phyloP scores from a whole-genome alignment of 1,140 invertebrate genomes.

The Aphaenogaster floridana region DNA sequence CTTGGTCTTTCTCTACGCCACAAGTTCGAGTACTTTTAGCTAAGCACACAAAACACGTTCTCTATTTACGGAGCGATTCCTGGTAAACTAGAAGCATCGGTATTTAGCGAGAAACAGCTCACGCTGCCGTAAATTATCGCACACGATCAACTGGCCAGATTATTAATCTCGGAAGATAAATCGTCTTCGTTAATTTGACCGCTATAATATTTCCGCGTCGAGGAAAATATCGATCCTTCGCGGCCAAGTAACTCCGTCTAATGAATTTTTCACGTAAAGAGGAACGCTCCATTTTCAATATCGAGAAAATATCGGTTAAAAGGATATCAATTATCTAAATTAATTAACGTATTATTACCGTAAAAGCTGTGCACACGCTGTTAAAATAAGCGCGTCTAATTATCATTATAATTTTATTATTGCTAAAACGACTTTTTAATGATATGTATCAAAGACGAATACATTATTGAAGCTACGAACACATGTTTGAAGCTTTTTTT shows the following conservation, averaged over 20 bases:
- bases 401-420: not conserved
- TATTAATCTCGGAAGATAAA: conserved; percentile 47
- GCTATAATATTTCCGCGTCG: conserved; percentile 31
- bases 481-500: not conserved
- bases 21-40: conserved; percentile 50
- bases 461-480: not conserved
- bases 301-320: conserved; percentile 22
- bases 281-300: conserved; percentile 23
- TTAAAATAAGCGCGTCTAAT: conserved; percentile 26
- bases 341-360: conserved; percentile 16
- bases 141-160: conserved; percentile 34
- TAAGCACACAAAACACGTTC: conserved; percentile 29
- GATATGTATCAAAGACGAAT: not conserved
- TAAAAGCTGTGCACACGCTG: not conserved
- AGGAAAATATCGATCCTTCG: conserved; percentile 17
- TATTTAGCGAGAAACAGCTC: conserved; percentile 47
- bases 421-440: not conserved
- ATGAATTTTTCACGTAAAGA: conserved; percentile 40
- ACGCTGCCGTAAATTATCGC: conserved; percentile 43
- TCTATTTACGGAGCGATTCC: conserved; percentile 54
- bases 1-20: conserved; percentile 12
- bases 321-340: not conserved
- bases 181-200: conserved; percentile 29
- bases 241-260: conserved; percentile 23
- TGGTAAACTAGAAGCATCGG: conserved; percentile 43